Percentiles rank a stretch among this genome's conserved stretches.
Evolutionary conservation across 2,888 invertebrate species (phyloP).

Genomic region (Tipula helvola): DNA sequence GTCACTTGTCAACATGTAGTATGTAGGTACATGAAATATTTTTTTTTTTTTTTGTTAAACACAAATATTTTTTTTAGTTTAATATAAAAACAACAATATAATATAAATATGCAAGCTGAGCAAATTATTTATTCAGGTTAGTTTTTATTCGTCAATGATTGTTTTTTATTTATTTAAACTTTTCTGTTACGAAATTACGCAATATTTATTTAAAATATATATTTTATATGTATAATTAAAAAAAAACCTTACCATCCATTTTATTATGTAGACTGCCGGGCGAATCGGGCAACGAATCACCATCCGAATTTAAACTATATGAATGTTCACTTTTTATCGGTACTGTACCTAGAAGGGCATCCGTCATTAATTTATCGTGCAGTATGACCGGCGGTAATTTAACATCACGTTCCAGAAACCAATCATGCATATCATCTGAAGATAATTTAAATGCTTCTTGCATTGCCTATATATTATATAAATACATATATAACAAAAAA

Average conservation of each 20-base stretch:
- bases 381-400: conserved; percentile 58
- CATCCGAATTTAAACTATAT: conserved; percentile 68
- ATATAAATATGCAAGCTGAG: not conserved
- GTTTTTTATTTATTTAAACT: not conserved
- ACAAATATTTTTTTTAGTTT: not conserved
- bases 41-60: not conserved
- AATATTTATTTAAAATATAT: not conserved
- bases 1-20: not conserved
- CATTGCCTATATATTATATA: conserved; percentile 39
- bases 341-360: conserved; percentile 63
- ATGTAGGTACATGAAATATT: not conserved
- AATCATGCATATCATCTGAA: conserved; percentile 54
- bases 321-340: conserved; percentile 91
- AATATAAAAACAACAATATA: not conserved
- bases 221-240: too few relatives aligned
- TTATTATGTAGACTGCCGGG: conserved; percentile 51
- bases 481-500: too few relatives aligned
- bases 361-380: conserved; percentile 82
- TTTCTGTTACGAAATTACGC: not conserved
- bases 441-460: conserved; percentile 46
- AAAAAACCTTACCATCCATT: conserved; percentile 49
- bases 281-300: conserved; percentile 56
- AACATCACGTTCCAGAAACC: conserved; percentile 55
- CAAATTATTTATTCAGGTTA: conserved; percentile 9
- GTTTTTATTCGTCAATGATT: conserved; percentile 5